phyloP scores from a whole-genome alignment of 2,888 invertebrate genomes.

The Oegoconia quadripuncta region DNA sequence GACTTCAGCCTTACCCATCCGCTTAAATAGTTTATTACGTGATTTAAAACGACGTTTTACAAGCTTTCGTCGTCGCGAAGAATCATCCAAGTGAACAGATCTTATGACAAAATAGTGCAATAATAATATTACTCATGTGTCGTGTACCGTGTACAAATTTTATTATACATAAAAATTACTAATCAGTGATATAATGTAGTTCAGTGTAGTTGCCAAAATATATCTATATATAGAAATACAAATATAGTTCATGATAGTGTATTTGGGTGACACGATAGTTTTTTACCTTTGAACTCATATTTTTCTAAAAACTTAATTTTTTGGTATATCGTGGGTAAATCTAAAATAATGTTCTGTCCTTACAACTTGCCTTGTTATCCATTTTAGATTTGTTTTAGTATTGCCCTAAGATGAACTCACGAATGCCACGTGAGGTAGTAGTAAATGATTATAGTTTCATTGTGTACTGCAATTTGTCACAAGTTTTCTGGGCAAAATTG shows the following conservation, averaged over 20 bases:
- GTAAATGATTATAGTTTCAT: constrained; percentile 11
- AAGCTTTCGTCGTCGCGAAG: no score
- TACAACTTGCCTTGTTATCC: constrained; percentile 33
- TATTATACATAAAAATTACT: no score
- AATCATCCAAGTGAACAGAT: constrained; percentile 26
- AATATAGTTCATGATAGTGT: constrained; percentile 1
- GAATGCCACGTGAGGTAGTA: not conserved
- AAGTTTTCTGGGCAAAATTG: constrained; percentile 3
- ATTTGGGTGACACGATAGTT: not conserved
- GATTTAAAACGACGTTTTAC: no score
- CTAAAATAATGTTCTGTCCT: constrained; percentile 23
- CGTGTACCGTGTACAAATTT: constrained; percentile 29
- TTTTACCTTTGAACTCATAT: constrained; percentile 5
- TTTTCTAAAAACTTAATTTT: constrained; percentile 5
- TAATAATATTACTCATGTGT: constrained; percentile 43
- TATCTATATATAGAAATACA: constrained; percentile 7
- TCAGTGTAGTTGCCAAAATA: constrained; percentile 27
- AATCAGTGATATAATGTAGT: constrained; percentile 11
- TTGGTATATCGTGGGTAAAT: constrained; percentile 9
- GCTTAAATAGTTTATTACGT: no score
- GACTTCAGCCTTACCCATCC: no score
- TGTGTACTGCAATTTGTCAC: no score
- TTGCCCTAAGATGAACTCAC: not conserved
- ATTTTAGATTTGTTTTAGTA: constrained; percentile 13
- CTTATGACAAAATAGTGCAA: constrained; percentile 34